phyloP scores from a whole-genome alignment of 2,888 invertebrate species.

The Dasypolia templi region DNA sequence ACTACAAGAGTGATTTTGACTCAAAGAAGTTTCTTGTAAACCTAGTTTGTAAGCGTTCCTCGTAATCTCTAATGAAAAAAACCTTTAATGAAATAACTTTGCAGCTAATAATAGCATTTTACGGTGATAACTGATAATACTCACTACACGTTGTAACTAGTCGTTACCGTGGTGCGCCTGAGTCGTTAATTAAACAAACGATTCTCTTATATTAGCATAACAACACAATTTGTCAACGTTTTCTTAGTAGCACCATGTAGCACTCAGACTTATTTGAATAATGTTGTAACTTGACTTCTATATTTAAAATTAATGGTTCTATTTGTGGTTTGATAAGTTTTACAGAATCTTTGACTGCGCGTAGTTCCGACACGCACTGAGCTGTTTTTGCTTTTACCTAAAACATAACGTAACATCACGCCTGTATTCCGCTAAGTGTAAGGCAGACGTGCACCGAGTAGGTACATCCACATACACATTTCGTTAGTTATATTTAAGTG shows the following conservation, averaged over 20 bases:
- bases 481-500: background rate
- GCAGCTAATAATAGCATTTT: background rate
- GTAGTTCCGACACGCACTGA: background rate
- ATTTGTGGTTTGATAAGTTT: constrained; percentile 1
- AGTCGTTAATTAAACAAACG: constrained; percentile 48
- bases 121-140: background rate
- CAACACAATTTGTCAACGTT: constrained; percentile 49
- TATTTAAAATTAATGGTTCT: constrained; percentile 7
- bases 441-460: background rate
- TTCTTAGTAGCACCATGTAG: constrained; percentile 17
- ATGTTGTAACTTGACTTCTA: constrained; percentile 17
- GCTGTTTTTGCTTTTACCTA: background rate
- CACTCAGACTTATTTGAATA: constrained; percentile 16
- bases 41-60: constrained; percentile 18
- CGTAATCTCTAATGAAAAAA: constrained; percentile 14
- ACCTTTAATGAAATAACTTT: constrained; percentile 14
- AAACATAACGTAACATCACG: background rate
- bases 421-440: background rate
- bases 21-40: constrained; percentile 9
- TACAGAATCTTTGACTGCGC: too few relatives aligned
- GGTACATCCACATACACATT: background rate
- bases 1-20: background rate
- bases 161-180: background rate
- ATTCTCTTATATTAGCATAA: constrained; percentile 50
- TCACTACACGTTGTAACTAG: constrained; percentile 4